These are phyloP conservation scores for Drosophila baimaii DNA, from an alignment of 1,140 invertebrate genomes.

Conservation along the genomic window DNA sequence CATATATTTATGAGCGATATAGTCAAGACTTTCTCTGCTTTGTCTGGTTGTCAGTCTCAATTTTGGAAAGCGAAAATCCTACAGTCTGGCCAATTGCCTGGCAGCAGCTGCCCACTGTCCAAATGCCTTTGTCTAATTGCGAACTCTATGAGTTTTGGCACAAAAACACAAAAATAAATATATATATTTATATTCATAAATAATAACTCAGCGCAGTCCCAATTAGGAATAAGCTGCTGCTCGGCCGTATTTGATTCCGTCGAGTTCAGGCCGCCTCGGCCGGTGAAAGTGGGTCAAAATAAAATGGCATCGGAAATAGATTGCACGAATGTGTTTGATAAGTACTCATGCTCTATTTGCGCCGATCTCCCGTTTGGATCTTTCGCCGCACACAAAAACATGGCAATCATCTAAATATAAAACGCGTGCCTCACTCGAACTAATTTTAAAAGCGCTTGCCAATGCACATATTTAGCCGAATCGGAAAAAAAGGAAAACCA, in stretches of 20 bases:
- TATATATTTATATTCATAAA: conserved; percentile 59
- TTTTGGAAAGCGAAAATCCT: conserved; percentile 38
- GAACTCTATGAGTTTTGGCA: conserved; percentile 51
- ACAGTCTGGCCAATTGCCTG: conserved; percentile 29
- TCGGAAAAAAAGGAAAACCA: neutral
- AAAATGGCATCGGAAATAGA: conserved; percentile 61
- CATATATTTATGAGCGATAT: too few species aligned
- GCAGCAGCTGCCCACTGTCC: conserved; percentile 33
- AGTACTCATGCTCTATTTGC: conserved; percentile 50
- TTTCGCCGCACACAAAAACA: conserved; percentile 23
- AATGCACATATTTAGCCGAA: conserved; percentile 63
- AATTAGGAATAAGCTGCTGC: conserved; percentile 69
- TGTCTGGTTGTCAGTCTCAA: conserved; percentile 12
- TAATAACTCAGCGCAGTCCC: conserved; percentile 41
- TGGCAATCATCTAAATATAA: conserved; percentile 78
- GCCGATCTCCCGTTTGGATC: conserved; percentile 26
- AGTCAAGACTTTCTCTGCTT: conserved; percentile 25
- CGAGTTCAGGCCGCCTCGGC: conserved; percentile 24
- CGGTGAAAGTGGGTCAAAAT: conserved; percentile 75
- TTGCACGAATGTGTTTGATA: conserved; percentile 49
- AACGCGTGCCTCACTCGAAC: conserved; percentile 74
- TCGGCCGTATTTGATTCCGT: conserved; percentile 11
- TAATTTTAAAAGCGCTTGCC: conserved; percentile 59
- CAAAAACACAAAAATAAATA: conserved; percentile 29
- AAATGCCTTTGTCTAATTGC: conserved; percentile 62